A percentile compares a stretch with the other conserved stretches of the same genome.
These are phyloP conservation scores for Plebejus melissa DNA, from an alignment of 2,888 invertebrate genomes.

Conservation along the genomic window DNA sequence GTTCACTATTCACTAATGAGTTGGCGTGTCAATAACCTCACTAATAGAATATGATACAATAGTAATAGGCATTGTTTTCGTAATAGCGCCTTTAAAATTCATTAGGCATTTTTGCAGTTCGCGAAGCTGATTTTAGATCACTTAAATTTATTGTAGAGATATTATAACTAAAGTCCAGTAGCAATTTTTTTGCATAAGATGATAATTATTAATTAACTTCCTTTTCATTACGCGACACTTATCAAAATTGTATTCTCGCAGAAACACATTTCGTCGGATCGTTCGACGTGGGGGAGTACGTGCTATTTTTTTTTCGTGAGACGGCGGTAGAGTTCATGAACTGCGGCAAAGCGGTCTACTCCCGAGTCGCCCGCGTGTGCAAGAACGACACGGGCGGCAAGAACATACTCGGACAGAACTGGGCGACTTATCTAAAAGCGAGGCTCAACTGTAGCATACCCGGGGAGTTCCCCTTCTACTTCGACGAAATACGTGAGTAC, in stretches of 20 bases:
- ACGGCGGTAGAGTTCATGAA: conserved; percentile 84
- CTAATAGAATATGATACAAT: not conserved
- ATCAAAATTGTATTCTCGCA: conserved; percentile 51
- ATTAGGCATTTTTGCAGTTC: not conserved
- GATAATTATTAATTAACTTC: not conserved
- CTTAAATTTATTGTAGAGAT: not conserved
- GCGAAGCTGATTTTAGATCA: not conserved
- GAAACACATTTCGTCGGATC: conserved; percentile 86
- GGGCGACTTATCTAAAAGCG: conserved; percentile 84
- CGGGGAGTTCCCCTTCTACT: conserved; percentile 86
- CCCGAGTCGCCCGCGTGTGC: conserved; percentile 86
- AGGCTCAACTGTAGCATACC: conserved; percentile 85
- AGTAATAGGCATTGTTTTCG: not conserved
- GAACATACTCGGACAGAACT: conserved; percentile 82
- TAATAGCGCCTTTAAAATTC: not conserved
- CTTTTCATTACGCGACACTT: not conserved
- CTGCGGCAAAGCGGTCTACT: conserved; percentile 84
- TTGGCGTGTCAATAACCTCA: not conserved
- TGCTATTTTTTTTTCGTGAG: conserved; percentile 86
- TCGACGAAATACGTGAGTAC: conserved; percentile 85
- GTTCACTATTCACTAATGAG: not conserved
- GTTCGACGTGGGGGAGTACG: conserved; percentile 83
- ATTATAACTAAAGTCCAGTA: not conserved
- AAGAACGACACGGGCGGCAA: conserved; percentile 84
- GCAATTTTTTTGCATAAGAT: not conserved